A percentile compares a stretch with the other conserved stretches of the same genome.
These are phyloP conservation scores for Chunga burmeisteri DNA, from an alignment of 2,113 vertebrate genomes.

Conservation along the genomic window DNA sequence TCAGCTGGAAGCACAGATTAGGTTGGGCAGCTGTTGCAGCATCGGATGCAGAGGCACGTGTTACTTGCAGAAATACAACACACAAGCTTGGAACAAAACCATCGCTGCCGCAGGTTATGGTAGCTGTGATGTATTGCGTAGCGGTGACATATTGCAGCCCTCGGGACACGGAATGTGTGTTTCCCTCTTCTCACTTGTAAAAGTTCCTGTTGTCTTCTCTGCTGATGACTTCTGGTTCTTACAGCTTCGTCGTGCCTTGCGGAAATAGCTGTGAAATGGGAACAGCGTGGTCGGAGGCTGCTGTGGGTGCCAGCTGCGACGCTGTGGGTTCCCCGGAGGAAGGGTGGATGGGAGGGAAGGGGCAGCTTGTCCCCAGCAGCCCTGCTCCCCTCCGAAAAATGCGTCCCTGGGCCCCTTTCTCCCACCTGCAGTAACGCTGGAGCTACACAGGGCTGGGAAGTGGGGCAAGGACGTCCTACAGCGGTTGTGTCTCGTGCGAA, in stretches of 20 bases:
- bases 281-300: background rate
- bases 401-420: background rate
- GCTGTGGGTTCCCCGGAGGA: background rate
- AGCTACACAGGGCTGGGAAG: background rate
- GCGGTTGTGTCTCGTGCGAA: fast-evolving
- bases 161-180: fast-evolving
- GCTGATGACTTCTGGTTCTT: background rate
- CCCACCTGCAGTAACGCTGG: fast-evolving
- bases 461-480: fast-evolving
- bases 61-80: background rate
- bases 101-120: background rate
- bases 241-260: background rate
- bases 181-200: background rate
- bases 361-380: background rate
- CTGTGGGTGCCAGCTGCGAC: background rate
- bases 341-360: background rate
- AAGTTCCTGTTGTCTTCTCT: background rate
- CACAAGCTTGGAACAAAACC: background rate
- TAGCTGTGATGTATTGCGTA: background rate
- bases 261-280: background rate
- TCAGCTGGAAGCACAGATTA: background rate
- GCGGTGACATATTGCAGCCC: background rate
- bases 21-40: background rate
- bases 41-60: background rate
- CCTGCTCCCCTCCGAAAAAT: background rate